A percentile compares a stretch with the other conserved stretches of the same genome.
Conservation (phyloP, 2,888 invertebrate species). For the Dicyrtoma fusca region DNA sequence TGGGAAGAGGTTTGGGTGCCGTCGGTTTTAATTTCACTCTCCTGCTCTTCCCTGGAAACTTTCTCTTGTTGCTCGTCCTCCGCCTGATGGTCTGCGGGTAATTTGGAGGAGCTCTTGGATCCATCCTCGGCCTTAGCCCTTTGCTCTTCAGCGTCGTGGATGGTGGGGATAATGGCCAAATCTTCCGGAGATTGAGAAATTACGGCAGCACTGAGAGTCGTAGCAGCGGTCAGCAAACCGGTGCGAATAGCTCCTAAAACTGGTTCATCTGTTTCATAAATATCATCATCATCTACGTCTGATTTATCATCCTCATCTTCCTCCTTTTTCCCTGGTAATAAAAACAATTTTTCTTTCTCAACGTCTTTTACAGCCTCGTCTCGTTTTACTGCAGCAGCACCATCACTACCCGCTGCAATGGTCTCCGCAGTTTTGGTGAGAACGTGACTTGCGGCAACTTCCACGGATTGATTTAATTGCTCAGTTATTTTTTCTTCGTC, state of each 20-base stretch:
- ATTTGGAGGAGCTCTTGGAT: neutral
- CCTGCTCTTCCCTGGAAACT: neutral
- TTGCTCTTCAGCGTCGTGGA: neutral
- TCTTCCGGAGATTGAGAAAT: conserved; percentile 51
- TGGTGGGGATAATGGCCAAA: conserved; percentile 42
- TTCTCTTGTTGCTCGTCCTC: neutral
- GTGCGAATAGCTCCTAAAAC: conserved; percentile 46
- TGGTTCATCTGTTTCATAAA: conserved; percentile 38
- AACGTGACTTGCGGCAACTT: neutral
- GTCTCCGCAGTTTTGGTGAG: neutral
- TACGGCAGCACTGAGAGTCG: conserved; percentile 50
- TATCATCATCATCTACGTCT: conserved; percentile 40
- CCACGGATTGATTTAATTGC: neutral
- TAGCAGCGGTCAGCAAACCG: conserved; percentile 51
- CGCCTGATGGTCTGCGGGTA: too few species aligned
- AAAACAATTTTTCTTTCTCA: conserved; percentile 41
- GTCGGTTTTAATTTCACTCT: neutral
- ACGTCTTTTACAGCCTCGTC: conserved; percentile 33
- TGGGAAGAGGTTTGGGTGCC: neutral
- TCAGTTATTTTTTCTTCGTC: conserved; percentile 21
- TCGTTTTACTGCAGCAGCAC: conserved; percentile 16
- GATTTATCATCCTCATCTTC: conserved; percentile 38
- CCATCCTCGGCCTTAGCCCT: neutral
- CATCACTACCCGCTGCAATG: conserved; percentile 3
- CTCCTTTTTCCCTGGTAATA: conserved; percentile 39